These are phyloP conservation scores for Planiliza haematocheilus DNA, from an alignment of 2,113 vertebrate species.

Conservation along the genomic window DNA sequence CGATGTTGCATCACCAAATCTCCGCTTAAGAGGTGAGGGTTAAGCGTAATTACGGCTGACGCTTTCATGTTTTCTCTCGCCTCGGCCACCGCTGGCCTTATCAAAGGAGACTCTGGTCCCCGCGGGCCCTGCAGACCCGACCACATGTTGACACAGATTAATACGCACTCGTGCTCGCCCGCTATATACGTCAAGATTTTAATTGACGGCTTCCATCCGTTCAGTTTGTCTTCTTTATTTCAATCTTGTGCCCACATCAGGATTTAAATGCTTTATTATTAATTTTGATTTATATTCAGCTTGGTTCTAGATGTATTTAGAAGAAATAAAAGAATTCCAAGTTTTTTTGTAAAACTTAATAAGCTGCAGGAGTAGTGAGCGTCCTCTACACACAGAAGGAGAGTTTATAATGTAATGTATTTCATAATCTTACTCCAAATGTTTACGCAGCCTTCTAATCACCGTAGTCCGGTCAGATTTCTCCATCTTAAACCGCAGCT, in stretches of 20 bases:
- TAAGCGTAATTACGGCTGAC: slow-evolving; percentile 58
- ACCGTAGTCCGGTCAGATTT: too few relatives aligned
- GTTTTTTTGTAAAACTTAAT: too few relatives aligned
- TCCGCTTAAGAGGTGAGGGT: slow-evolving; percentile 57
- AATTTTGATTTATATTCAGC: not conserved
- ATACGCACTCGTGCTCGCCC: slow-evolving; percentile 6
- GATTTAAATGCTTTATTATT: slow-evolving; percentile 11
- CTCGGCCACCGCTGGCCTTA: slow-evolving; percentile 57
- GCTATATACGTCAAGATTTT: slow-evolving; percentile 7
- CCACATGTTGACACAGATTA: slow-evolving; percentile 46
- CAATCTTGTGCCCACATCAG: not conserved
- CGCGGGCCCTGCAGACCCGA: slow-evolving; percentile 20
- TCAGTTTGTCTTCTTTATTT: not conserved
- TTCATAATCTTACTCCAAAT: too few relatives aligned
- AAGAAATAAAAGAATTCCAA: not conserved
- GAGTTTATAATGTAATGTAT: not conserved
- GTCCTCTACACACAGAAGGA: too few relatives aligned
- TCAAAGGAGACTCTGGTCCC: slow-evolving; percentile 68
- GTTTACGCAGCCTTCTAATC: too few relatives aligned
- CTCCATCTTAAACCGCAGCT: too few relatives aligned
- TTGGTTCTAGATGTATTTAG: not conserved
- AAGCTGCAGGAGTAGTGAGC: too few relatives aligned
- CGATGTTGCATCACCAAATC: slow-evolving; percentile 65
- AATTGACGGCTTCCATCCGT: slow-evolving; percentile 22
- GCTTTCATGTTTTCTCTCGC: slow-evolving; percentile 67